These are phyloP conservation scores for Hololepta plana DNA, from an alignment of 2,888 invertebrate species.

Conservation along the genomic window DNA sequence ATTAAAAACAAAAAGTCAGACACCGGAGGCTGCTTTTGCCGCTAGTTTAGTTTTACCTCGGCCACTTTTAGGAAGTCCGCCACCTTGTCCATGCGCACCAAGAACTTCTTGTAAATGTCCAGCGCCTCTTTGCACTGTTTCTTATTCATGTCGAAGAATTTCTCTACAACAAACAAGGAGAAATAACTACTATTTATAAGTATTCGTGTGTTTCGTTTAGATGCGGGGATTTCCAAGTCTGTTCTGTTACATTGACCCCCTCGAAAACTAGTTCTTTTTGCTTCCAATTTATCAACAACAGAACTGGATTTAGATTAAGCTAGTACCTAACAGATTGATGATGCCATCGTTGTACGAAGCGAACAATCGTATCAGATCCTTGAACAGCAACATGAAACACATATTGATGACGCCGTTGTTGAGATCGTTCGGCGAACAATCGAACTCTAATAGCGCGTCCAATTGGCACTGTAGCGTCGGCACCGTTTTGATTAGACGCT, in stretches of 20 bases:
- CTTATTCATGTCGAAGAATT: conserved; percentile 99
- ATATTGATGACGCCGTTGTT: conserved; percentile 84
- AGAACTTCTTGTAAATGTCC: conserved; percentile 96
- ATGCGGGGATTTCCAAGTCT: too few relatives aligned
- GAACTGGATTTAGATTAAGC: too few relatives aligned
- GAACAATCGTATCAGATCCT: conserved; percentile 78
- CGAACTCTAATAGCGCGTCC: conserved; percentile 91
- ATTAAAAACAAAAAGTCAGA: not conserved
- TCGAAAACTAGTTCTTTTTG: too few relatives aligned
- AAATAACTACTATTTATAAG: too few relatives aligned
- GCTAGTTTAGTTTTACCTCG: conserved; percentile 29
- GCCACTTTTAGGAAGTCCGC: conserved; percentile 91
- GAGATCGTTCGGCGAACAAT: conserved; percentile 90
- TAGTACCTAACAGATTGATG: conserved; percentile 88
- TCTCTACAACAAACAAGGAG: too few relatives aligned
- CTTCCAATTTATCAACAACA: too few relatives aligned
- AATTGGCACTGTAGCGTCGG: conserved; percentile 91
- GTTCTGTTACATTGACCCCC: too few relatives aligned
- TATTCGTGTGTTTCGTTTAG: too few relatives aligned
- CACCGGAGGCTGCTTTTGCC: not conserved
- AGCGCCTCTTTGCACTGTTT: conserved; percentile 95
- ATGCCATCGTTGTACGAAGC: conserved; percentile 99
- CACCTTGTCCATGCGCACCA: conserved; percentile 95
- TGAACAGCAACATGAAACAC: conserved; percentile 66
- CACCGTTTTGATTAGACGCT: conserved; percentile 90